Evolutionary conservation across 2,113 vertebrate genomes (phyloP).

Genomic region (Polypterus senegalus): DNA sequence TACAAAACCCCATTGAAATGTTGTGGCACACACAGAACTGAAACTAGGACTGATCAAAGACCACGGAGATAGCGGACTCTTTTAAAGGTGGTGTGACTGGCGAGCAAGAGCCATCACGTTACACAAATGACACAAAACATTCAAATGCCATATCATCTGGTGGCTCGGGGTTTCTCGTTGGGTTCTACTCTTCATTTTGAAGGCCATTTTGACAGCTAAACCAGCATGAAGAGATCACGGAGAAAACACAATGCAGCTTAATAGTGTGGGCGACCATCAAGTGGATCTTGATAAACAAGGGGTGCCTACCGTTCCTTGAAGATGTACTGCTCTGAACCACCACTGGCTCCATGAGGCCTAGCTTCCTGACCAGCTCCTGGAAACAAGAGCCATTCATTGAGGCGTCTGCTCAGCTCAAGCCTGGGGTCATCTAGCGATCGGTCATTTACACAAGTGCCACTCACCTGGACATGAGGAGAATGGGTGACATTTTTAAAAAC

Average conservation of each 20-base stretch:
- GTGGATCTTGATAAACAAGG: slow-evolving; percentile 89
- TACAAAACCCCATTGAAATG: too few relatives aligned
- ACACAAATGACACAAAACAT: too few relatives aligned
- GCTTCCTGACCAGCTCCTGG: slow-evolving; percentile 63
- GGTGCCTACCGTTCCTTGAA: slow-evolving; percentile 73
- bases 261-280: neutral
- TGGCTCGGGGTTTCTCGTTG: too few relatives aligned
- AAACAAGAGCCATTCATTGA: neutral
- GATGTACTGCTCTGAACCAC: slow-evolving; percentile 94
- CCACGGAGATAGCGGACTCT: too few relatives aligned
- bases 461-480: slow-evolving; percentile 76
- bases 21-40: too few relatives aligned
- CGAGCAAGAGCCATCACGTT: too few relatives aligned
- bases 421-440: neutral
- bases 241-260: neutral
- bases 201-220: neutral
- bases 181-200: neutral
- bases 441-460: slow-evolving; percentile 17
- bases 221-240: neutral
- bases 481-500: slow-evolving; percentile 71
- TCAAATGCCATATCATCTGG: too few relatives aligned
- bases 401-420: neutral
- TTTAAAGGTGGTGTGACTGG: too few relatives aligned
- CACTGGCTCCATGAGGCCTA: slow-evolving; percentile 65
- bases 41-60: too few relatives aligned